phyloP scores from a whole-genome alignment of 2,888 invertebrate species.

The Lordiphosa fenestrarum region DNA sequence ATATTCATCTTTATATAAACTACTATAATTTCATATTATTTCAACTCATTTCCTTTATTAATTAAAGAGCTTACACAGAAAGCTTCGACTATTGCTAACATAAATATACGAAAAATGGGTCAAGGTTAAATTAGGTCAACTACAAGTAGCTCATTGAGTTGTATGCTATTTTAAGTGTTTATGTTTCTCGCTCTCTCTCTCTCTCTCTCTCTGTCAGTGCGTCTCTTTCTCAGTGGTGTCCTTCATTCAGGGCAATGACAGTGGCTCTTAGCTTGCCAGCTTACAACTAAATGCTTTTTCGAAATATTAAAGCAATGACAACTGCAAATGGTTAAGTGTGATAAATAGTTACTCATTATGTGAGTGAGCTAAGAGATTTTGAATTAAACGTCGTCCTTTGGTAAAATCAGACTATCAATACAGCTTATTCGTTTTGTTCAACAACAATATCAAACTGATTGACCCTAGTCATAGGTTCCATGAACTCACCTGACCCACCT shows the following conservation, averaged over 20 bases:
- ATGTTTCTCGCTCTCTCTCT: constrained; percentile 11
- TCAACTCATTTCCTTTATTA: too few species aligned
- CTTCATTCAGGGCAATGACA: constrained; percentile 55
- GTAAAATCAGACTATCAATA: too few species aligned
- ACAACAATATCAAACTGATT: constrained; percentile 51
- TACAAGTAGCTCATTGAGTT: constrained; percentile 50
- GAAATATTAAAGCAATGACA: constrained; percentile 22
- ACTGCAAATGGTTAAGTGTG: constrained; percentile 1
- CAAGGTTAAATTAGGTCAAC: constrained; percentile 72
- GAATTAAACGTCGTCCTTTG: neutral
- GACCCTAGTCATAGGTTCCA: constrained; percentile 13
- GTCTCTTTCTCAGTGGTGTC: constrained; percentile 18
- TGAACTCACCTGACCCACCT: neutral
- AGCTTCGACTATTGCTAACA: too few species aligned
- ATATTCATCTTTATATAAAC: too few species aligned
- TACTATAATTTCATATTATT: too few species aligned
- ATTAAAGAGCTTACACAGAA: too few species aligned
- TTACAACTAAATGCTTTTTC: constrained; percentile 43
- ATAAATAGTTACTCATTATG: neutral
- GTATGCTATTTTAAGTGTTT: constrained; percentile 50
- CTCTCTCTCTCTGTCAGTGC: neutral
- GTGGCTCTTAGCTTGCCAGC: constrained; percentile 38
- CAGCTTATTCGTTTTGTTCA: neutral
- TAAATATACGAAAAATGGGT: constrained; percentile 45
- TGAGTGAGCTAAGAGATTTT: constrained; percentile 1